Evolutionary conservation across 2,797 vertebrate species (phyloP).

Genomic region (Gambusia yucatana): DNA sequence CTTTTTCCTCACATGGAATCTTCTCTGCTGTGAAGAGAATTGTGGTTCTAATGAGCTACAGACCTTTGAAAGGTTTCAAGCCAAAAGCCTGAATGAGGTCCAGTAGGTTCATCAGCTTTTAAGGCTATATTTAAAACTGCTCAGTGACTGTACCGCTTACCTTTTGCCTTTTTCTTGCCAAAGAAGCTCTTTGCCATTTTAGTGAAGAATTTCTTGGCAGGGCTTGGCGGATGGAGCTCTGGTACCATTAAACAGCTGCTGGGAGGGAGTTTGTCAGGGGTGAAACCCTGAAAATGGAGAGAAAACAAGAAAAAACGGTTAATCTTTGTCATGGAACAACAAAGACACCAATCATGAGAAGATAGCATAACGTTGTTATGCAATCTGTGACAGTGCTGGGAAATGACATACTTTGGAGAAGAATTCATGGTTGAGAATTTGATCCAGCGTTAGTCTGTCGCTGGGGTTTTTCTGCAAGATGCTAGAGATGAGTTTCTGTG

Average conservation of each 20-base stretch:
- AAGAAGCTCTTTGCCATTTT: constrained; percentile 98
- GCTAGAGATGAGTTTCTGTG: constrained; percentile 90
- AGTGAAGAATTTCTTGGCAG: constrained; percentile 93
- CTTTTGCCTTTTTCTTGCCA: constrained; percentile 91
- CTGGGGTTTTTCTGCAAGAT: constrained; percentile 91
- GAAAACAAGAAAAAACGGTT: not conserved
- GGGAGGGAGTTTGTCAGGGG: constrained; percentile 92
- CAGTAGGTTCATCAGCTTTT: not conserved
- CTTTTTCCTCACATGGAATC: constrained; percentile 85
- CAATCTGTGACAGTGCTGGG: not conserved
- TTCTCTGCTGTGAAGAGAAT: constrained; percentile 83
- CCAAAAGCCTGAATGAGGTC: not conserved
- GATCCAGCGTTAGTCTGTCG: constrained; percentile 91
- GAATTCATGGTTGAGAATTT: constrained; percentile 95
- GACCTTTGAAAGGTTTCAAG: constrained; percentile 1
- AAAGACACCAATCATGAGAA: not conserved
- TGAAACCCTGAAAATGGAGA: constrained; percentile 85
- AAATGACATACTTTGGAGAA: constrained; percentile 86
- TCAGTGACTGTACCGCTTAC: constrained; percentile 68
- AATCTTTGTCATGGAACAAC: not conserved
- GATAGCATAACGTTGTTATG: not conserved
- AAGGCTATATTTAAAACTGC: not conserved
- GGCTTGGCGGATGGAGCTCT: constrained; percentile 91
- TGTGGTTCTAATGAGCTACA: not conserved
- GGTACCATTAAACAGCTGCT: constrained; percentile 93